Evolutionary conservation across 2,888 invertebrate genomes (phyloP), one percentile per base, ranked within the genome.

Genomic region (Onthophagus sagittarius): DNA sequence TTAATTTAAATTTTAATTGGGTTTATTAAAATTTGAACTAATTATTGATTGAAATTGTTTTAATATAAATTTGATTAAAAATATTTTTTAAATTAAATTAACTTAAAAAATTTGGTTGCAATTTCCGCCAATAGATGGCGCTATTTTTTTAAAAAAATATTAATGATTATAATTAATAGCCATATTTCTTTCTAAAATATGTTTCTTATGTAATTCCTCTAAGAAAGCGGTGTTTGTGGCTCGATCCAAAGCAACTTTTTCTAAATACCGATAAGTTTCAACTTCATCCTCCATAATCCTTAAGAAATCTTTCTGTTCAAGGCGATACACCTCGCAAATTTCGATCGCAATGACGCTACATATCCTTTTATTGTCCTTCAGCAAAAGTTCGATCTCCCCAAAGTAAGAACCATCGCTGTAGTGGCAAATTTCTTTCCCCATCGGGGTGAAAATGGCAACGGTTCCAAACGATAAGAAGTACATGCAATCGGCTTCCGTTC

Each of bases 401-500:
- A 91, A 91, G 80, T 89, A 87, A 0, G 88, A 88, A 2, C 90
- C 91, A 77, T 91, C 91, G 74, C 88, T 87, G 69, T 90, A 79
- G 77, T 88, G 89, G 73, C 88, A 88, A 7, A 80, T 89, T 86
- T 91, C 91, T 78, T 87, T 87, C 23, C 91, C 91, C 11, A 88
- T 89, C 11, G 87, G 83, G 0, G 90, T 89, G 70, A 87, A 86
- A 2, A 90, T 86, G 5, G 89, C 88, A 0, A 91, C 90, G 0
- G 90, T 90, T 7, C 92, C 91, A 67, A 85, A 86, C 0, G 88
- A 87, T 33, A 91, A 84, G 78, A 91, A 91, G 81, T 88, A 91
- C 90, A 91, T 90, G 81, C 89, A 88, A 74, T 89, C 88, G 0
- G 90, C 91, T 14, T 84, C 81, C n/a, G 88, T 87, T 0, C 89